These are phyloP conservation scores for Brachylomia viminalis DNA, from an alignment of 2,888 invertebrate genomes.

Conservation along the genomic window DNA sequence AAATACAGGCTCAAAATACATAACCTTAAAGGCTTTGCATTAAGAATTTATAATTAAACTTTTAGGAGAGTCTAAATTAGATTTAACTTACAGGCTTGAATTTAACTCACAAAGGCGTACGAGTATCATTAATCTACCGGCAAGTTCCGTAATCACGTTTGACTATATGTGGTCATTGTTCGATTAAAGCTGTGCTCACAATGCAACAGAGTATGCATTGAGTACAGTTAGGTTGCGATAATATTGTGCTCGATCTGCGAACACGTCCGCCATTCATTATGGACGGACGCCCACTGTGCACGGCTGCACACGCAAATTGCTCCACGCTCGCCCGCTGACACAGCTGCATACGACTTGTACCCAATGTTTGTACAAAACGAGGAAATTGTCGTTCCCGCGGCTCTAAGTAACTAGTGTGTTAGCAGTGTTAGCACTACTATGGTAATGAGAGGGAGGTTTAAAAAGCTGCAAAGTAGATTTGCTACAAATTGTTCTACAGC, in stretches of 20 bases:
- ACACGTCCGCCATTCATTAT: slow-evolving; percentile 84
- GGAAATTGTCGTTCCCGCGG: slow-evolving; percentile 74
- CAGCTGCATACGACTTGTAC: slow-evolving; percentile 76
- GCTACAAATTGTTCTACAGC: slow-evolving; percentile 1
- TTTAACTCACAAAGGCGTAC: slow-evolving; percentile 40
- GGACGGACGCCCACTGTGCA: slow-evolving; percentile 86
- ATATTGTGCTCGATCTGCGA: slow-evolving; percentile 79
- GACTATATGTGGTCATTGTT: slow-evolving; percentile 70
- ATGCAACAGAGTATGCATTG: slow-evolving; percentile 66
- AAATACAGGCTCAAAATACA: slow-evolving; percentile 18
- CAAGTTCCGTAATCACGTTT: slow-evolving; percentile 55
- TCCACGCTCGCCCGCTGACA: slow-evolving; percentile 82
- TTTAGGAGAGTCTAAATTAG: slow-evolving; percentile 39
- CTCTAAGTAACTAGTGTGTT: slow-evolving; percentile 75
- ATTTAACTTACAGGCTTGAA: slow-evolving; percentile 30
- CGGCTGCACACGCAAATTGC: slow-evolving; percentile 88
- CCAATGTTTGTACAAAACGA: slow-evolving; percentile 79
- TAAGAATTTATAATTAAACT: slow-evolving; percentile 10
- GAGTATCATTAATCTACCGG: slow-evolving; percentile 54
- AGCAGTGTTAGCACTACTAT: slow-evolving; percentile 73
- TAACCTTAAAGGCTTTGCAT: slow-evolving; percentile 4
- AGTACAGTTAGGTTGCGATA: slow-evolving; percentile 71
- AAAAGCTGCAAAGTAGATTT: slow-evolving; percentile 58
- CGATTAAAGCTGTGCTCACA: slow-evolving; percentile 73
- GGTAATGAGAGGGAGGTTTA: slow-evolving; percentile 69